Evolutionary conservation across 2,113 vertebrate genomes (phyloP), one percentile per base, ranked within the genome.

Genomic region (Macheiramphus alcinus): DNA sequence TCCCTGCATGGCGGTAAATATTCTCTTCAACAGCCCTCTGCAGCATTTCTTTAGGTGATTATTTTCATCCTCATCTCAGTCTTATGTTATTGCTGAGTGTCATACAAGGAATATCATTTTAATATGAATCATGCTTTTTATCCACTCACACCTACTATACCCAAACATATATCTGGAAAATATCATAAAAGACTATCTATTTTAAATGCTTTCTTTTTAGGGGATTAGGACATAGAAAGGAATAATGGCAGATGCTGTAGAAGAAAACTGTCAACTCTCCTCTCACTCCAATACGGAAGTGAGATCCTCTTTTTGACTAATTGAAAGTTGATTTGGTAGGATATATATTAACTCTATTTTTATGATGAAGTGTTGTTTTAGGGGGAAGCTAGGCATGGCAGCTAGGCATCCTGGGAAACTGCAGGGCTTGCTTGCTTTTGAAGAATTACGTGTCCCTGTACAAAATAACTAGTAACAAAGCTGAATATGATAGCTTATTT

Each of bases 61-160:
- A 63, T 91, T 94, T 94, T 86, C 62, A 50, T 48, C 78, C 31
- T 80, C 23, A 29, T 82, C 73, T 74, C 36, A 38, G 65, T 71
- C 59, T 70, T 80, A 73, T 18, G n/a, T 74, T 91, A 61, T 74
- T 93, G 32, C 40, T 88, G 74, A 40, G 86, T 67, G 56, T 86
- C 26, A 40, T 27, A 71, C 26, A 75, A 90, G 23, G 72, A 86
- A 79, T 63, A 71, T 10, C 0, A 65, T 66, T 95, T 96, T 84
- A 72, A 92, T 67, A 92, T 75, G 70, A 78, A 79, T 86, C 71
- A 63, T 84, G 31, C 13, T 88, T 96, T 95, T 78, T 84, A 78
- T 88, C 36, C 23, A 38, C 23, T 86, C 42, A 71, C 63, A 67
- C n/a, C 65, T 90, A 38, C 63, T 80, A 59, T 56, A 18, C 10